phyloP scores from a whole-genome alignment of 2,797 vertebrate genomes.

The Allobates femoralis region DNA sequence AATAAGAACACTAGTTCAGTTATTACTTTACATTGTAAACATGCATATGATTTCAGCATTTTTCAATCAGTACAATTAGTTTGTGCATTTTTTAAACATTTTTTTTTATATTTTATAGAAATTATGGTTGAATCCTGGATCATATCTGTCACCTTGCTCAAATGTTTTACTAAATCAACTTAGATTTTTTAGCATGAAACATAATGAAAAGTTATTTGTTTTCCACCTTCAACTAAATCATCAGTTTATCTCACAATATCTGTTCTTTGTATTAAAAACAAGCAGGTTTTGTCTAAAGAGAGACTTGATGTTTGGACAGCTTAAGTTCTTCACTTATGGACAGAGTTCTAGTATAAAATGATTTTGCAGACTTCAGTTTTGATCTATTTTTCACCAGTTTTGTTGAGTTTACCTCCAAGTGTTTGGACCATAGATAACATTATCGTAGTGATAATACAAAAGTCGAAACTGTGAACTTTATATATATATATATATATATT shows the following conservation, averaged over 20 bases:
- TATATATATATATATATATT: neutral
- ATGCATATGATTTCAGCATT: too few species aligned
- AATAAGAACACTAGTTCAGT: too few species aligned
- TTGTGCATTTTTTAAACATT: neutral
- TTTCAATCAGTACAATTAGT: neutral
- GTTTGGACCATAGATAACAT: neutral
- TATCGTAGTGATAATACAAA: neutral
- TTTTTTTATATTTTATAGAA: neutral
- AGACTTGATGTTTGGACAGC: neutral
- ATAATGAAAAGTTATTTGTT: neutral
- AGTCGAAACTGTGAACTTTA: neutral
- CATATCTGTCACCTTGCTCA: neutral
- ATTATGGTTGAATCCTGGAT: neutral
- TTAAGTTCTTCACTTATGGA: neutral
- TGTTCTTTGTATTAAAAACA: neutral
- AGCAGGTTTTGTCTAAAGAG: neutral
- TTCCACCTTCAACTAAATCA: neutral
- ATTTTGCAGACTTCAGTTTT: neutral
- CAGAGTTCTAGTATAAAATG: neutral
- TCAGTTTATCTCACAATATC: neutral
- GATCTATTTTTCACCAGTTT: neutral
- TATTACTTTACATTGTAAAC: too few species aligned
- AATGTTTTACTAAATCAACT: neutral
- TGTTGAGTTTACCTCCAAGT: neutral
- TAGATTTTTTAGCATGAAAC: neutral